These are phyloP conservation scores for Halictus ligatus DNA, from an alignment of 2,888 invertebrate genomes.

Conservation along the genomic window DNA sequence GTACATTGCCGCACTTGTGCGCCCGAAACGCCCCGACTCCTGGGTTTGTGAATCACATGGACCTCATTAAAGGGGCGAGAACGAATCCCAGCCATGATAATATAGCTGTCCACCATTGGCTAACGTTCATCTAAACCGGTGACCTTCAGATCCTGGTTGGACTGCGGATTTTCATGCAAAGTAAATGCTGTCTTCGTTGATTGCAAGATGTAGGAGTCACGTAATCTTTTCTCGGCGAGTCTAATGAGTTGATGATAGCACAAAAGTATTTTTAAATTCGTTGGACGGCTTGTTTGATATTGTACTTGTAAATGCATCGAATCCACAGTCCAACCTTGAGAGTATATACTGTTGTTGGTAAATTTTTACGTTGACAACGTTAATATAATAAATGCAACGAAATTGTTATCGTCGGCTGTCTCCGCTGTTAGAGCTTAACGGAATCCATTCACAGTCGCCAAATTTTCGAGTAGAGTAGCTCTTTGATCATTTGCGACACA, in stretches of 20 bases:
- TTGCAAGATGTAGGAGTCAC: too few species aligned
- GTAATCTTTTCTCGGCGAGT: too few species aligned
- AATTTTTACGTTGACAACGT: too few species aligned
- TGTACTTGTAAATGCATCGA: too few species aligned
- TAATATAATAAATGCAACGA: too few species aligned
- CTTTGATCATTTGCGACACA: background rate
- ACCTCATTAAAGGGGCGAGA: conserved; percentile 83
- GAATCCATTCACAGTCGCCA: background rate
- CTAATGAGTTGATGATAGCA: too few species aligned
- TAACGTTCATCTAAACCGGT: background rate
- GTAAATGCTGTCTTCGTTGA: too few species aligned
- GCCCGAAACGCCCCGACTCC: conserved; percentile 80
- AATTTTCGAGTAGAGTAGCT: background rate
- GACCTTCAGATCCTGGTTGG: background rate
- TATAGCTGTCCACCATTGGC: conserved; percentile 1
- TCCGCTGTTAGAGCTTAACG: background rate
- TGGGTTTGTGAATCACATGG: conserved; percentile 82
- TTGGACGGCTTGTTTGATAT: too few species aligned
- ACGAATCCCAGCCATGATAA: conserved; percentile 73
- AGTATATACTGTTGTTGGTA: too few species aligned
- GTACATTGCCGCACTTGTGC: conserved; percentile 72
- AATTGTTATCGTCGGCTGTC: background rate
- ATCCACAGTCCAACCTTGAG: too few species aligned
- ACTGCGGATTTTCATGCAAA: too few species aligned
- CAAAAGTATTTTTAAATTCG: too few species aligned